Evolutionary conservation across 2,888 invertebrate genomes (phyloP), one percentile per base, ranked within the genome.

Genomic region (Andrena flavipes): DNA sequence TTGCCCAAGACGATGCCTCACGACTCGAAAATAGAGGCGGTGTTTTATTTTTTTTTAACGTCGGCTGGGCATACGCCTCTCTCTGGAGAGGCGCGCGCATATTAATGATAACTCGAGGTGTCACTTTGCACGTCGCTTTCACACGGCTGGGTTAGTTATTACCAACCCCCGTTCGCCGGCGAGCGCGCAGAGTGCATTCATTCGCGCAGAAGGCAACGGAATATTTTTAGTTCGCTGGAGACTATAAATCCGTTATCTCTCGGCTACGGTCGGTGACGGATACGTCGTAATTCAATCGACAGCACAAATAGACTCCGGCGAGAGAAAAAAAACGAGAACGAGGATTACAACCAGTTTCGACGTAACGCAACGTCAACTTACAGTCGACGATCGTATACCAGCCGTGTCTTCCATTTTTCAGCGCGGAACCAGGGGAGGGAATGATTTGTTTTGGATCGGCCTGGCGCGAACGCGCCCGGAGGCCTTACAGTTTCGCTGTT

Each of bases 191-290:
- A 56, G 88, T 90, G 87, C 88, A 90, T 91, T 90, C 90, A 88
- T 88, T 88, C 87, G 84, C 71, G 72, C 86, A 82, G 82, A 88
- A 88, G 84, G 82, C 90, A 87, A 86, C 88, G 88, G 89, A 89
- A 91, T 90, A 91, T 90, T 91, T 92, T 91, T 91, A 88, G 88
- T 88, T 84, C 84, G 76, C 72, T 77, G 74, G 60, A 84, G 85
- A 82, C 90, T 85, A 91, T 93, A 93, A 93, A 93, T 93, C 89
- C 84, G 89, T 88, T 90, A 91, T 87, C 89, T 88, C 85, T 87
- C 85, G 87, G 73, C 80, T 68, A 72, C 75, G 85, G 69, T 81
- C 82, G 76, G 30, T 91, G 90, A 91, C 87, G 89, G 88, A 90
- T 86, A 87, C 85, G 88, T 85, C 88, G 87, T 91, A 91, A 91